Base-by-base conservation (phyloP, 2,888 invertebrate genomes). In the Agriopis marginaria region DNA sequence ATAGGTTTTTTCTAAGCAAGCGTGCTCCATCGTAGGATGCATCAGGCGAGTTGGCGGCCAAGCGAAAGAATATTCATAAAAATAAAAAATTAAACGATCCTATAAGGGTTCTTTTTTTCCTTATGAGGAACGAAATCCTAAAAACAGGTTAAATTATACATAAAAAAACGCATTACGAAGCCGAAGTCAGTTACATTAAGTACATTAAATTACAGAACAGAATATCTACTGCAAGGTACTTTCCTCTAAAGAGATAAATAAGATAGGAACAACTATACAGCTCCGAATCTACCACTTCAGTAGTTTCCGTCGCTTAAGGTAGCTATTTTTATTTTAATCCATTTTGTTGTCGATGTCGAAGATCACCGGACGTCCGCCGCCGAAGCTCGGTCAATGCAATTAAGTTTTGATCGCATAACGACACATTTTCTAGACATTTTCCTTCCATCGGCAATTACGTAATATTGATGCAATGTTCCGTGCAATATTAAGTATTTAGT, bases 391-490 rank as follows among this genome's bases (percentile, higher is more conserved):
- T 88, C 90, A 89, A 90, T 87, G 91, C 89, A 92, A 92, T 92
- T 91, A 92, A 89, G 90, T 90, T 91, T 90, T 91, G 91, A 91
- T 91, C 91, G 86, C 86, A 87, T 89, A 88, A 89, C 86, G 87
- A 90, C 89, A 91, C 86, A 89, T 89, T 89, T 89, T 86, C 82
- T 82, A 83, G 82, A 86, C 82, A 79, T 84, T 84, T 86, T 84
- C 81, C 81, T 80, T 73, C 65, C 56, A 61, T 58, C 55, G 63
- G 54, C 66, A 73, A 73, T 75, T 73, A 73, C 65, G 63, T 71
- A 59, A 71, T 71, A 12, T 53, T 40, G 12, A 58, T 63, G 66
- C 63, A 70, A 63, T 71, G 67, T 72, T 61, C 66, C 50, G 40
- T 42, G 44, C 45, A 67, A 66, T 61, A 63, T 71, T 9, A 14